These are phyloP conservation scores for Octodon degus DNA, from an alignment of 2,113 vertebrate species.

Conservation along the genomic window DNA sequence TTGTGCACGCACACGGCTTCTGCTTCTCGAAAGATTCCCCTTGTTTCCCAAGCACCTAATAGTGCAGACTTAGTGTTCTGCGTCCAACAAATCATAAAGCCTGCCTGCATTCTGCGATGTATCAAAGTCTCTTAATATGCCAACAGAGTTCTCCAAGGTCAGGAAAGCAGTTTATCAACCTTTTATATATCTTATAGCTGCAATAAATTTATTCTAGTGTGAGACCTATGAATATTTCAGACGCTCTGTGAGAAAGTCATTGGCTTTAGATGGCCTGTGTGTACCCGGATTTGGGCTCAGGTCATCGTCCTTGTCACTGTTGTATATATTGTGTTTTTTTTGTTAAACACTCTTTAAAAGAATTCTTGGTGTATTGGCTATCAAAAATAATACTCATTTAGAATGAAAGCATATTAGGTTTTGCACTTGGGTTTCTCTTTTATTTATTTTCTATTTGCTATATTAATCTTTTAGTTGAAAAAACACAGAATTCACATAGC, in stretches of 20 bases:
- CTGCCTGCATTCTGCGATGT: constrained; percentile 82
- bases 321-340: constrained; percentile 13
- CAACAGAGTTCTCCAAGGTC: constrained; percentile 91
- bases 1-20: background rate
- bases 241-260: constrained; percentile 83
- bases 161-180: constrained; percentile 90
- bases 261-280: constrained; percentile 81
- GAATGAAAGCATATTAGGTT: background rate
- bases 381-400: background rate
- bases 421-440: background rate
- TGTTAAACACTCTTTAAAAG: constrained; percentile 15
- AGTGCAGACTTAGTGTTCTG: constrained; percentile 75
- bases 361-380: constrained; percentile 36
- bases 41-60: constrained; percentile 79
- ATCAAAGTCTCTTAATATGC: constrained; percentile 88
- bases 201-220: constrained; percentile 89
- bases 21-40: constrained; percentile 57
- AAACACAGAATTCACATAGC: background rate
- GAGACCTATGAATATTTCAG: constrained; percentile 90
- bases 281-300: constrained; percentile 76
- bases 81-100: constrained; percentile 85
- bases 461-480: constrained; percentile 35
- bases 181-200: constrained; percentile 87
- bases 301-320: constrained; percentile 60
- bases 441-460: background rate